phyloP scores from a whole-genome alignment of 1,140 invertebrate species.

The Condylostylus longicornis region DNA sequence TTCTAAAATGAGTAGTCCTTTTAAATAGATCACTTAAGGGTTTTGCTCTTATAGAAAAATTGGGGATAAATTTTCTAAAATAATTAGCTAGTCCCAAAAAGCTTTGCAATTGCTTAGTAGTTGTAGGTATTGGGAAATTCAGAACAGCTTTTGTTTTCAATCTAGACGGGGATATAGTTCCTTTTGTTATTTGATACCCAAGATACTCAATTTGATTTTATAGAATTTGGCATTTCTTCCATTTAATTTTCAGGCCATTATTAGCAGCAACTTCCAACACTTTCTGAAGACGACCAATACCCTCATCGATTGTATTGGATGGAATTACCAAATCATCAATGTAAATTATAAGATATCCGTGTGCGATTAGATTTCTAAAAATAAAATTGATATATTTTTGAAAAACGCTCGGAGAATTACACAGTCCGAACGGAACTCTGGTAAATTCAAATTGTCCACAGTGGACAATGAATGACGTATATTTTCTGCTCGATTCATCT shows the following conservation, averaged over 20 bases:
- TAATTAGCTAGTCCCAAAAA: constrained; percentile 24
- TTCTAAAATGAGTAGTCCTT: constrained; percentile 4
- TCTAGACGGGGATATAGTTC: constrained; percentile 11
- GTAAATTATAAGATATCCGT: constrained; percentile 4
- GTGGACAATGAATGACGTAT: constrained; percentile 4
- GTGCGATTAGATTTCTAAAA: constrained; percentile 2
- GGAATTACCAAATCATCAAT: constrained; percentile 11
- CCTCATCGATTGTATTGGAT: constrained; percentile 8
- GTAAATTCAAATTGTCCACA: constrained; percentile 21
- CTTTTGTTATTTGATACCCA: constrained; percentile 11
- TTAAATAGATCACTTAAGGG: constrained; percentile 12
- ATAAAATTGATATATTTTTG: constrained; percentile 16
- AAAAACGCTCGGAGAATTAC: constrained; percentile 18
- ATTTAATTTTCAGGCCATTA: constrained; percentile 8
- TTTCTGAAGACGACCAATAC: background rate
- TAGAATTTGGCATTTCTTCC: constrained; percentile 17
- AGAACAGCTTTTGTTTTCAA: constrained; percentile 17
- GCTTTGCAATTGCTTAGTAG: constrained; percentile 15
- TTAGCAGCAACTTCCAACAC: background rate
- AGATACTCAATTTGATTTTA: constrained; percentile 9
- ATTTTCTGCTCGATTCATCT: constrained; percentile 1
- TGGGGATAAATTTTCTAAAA: constrained; percentile 20
- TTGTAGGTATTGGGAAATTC: constrained; percentile 16
- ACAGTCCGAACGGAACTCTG: constrained; percentile 30
- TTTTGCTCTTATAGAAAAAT: constrained; percentile 13